Evolutionary conservation across 1,140 invertebrate genomes (phyloP).

Genomic region (Contarinia nasturtii): DNA sequence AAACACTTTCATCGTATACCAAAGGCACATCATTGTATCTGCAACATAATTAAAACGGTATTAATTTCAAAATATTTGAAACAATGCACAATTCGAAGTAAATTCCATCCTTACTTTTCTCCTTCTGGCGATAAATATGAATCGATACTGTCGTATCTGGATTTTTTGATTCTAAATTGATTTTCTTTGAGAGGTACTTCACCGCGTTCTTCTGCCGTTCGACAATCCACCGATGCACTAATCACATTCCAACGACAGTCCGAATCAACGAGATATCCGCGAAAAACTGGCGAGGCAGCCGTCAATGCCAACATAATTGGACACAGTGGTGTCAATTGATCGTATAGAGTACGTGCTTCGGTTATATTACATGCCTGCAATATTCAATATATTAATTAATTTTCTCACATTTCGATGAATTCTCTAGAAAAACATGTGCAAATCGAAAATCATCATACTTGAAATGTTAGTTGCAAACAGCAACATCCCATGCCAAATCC

Average conservation of each 20-base stretch:
- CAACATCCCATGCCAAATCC: slow-evolving; percentile 99
- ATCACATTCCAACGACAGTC: slow-evolving; percentile 97
- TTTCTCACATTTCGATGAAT: no score
- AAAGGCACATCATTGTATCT: slow-evolving; percentile 84
- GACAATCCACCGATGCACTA: slow-evolving; percentile 84
- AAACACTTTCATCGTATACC: slow-evolving; percentile 69
- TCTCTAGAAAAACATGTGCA: no score
- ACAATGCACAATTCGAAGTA: not conserved
- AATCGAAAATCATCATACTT: slow-evolving; percentile 4
- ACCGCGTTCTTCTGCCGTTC: slow-evolving; percentile 86
- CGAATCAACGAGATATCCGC: slow-evolving; percentile 82
- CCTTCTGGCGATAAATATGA: slow-evolving; percentile 83
- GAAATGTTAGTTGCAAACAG: slow-evolving; percentile 87
- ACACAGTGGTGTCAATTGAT: slow-evolving; percentile 91
- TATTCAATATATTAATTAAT: not conserved
- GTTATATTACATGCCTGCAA: slow-evolving; percentile 84
- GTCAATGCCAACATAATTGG: slow-evolving; percentile 95
- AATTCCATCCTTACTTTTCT: slow-evolving; percentile 37
- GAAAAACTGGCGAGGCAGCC: slow-evolving; percentile 86
- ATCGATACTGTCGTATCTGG: slow-evolving; percentile 94
- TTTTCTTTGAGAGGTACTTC: slow-evolving; percentile 50
- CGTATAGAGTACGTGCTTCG: slow-evolving; percentile 90
- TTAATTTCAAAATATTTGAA: not conserved
- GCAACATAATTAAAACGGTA: slow-evolving; percentile 4
- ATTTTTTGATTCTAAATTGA: slow-evolving; percentile 84